Base-by-base conservation (phyloP, 2,113 vertebrate genomes). In the Furnarius figulus region DNA sequence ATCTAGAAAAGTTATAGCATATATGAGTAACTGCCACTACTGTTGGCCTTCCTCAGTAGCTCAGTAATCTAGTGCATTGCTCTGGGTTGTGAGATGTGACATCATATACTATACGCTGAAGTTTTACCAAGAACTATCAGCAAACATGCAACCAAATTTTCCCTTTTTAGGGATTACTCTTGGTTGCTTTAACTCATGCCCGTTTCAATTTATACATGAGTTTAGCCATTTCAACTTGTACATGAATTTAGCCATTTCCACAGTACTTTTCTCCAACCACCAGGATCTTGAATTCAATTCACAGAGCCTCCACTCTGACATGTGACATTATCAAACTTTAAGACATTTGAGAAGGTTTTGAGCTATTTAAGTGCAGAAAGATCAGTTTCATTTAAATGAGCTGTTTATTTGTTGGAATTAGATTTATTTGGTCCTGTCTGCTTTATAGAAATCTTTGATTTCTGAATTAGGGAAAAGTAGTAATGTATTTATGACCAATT, bases 1-100 rank as follows among this genome's bases (percentile, higher is more conserved):
- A 40, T 67, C 21, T 83, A 42, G 15, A 91, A 78, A 74, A 81
- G 10, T 35, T 73, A 25, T 7, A 59, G 5, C 37, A 40, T 40
- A 40, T 40, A 40, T 70, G 30, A 85, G 28, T 16, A 65, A 24
- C 23, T 62, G 15, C 14, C 14, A 3, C 28, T 49, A 10, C 30
- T 92, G 8, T 12, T 75, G 49, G 9, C 11, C 15, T 87, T 87
- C 23, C 62, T 63, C 53, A 42, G 33, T 24, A 76, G 25, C 31
- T 93, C 25, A 30, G 44, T n/a, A 62, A 62, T 22, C 31, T 31
- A 59, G 13, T 47, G 12, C 3, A 2, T 44, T 79, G 22, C 15
- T 55, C 8, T 68, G 33, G 40, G 35, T 61, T 1, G 0, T 59
- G 49, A 92, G 16, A 67, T 0, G 0, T 39, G 27, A 40, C 9